Base-by-base conservation (phyloP, 2,888 invertebrate species). In the Sinohyriopsis cumingii region DNA sequence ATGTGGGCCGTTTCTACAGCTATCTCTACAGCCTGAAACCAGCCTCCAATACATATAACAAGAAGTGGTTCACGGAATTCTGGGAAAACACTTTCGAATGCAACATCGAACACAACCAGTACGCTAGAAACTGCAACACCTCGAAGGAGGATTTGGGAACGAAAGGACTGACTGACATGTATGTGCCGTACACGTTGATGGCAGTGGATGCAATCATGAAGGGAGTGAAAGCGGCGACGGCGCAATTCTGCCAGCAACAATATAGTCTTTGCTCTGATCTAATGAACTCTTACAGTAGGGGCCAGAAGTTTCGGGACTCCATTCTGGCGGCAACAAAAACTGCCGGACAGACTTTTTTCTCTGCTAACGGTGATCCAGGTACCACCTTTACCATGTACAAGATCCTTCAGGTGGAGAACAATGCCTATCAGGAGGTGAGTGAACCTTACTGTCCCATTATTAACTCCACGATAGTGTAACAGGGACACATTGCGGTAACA, bases 181-280 rank as follows among this genome's bases (percentile, higher is more conserved):
- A 78, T 59, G 79, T 83, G 9, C 81, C 84, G 0, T 83, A 75
- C 72, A 85, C 82, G 25, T 75, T 86, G 18, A 78, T 82, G 73
- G 87, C 87, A 1, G 84, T 86, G 0, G 77, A 82, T 15, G 80
- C 85, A 9, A 73, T 84, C 25, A 76, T 86, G 18, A 65, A 73
- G 12, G 86, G 84, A 7, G 67, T 82, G 3, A 72, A 76, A 15
- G 62, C 63, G 2, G 82, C 83, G 9, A 72, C 79, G 3, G 7
- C 25, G 33, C 33, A 22, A 12, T 70, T 65, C 54, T 77, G 77
- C 33, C 45, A 45, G 15, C 9, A 15, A 9, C 33, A 33, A 15
- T 45, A 45, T 45, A 59, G 55, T 18, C 61, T 82, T 1, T 85
- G 85, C 66, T 79, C 81, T 0, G 71, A 73, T 19, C 67, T 83